Percentiles rank a stretch among this genome's conserved stretches.
Conservation (phyloP, 2,888 invertebrate genomes). For the Euplexia lucipara region DNA sequence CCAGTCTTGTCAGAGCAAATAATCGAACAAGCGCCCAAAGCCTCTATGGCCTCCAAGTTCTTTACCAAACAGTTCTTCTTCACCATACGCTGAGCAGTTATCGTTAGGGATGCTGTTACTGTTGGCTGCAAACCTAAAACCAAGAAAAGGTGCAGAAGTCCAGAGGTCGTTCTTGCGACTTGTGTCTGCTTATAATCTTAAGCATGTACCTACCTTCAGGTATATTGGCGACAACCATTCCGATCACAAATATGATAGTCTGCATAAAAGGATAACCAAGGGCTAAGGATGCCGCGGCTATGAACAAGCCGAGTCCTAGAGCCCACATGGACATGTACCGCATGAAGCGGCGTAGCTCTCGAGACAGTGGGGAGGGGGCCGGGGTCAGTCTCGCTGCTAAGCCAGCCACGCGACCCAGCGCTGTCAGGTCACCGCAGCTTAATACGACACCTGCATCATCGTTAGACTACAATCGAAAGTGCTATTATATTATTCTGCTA, state of each 20-base stretch:
- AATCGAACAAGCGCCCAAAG: conserved; percentile 98
- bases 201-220: conserved; percentile 94
- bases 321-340: conserved; percentile 98
- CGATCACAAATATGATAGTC: conserved; percentile 99
- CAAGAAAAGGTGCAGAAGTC: not conserved
- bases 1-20: conserved; percentile 99
- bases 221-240: conserved; percentile 99
- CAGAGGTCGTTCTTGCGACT: too few species aligned
- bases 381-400: conserved; percentile 97
- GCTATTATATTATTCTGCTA: too few species aligned
- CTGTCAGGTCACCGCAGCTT: conserved; percentile 95
- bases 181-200: not conserved
- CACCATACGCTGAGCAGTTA: conserved; percentile 99
- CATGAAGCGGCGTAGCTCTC: conserved; percentile 99
- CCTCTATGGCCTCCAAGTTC: conserved; percentile 99
- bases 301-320: conserved; percentile 96
- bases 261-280: conserved; percentile 99
- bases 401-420: conserved; percentile 98
- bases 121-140: conserved; percentile 96
- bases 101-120: conserved; percentile 98
- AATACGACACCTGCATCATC: conserved; percentile 93
- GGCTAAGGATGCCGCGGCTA: conserved; percentile 98
- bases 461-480: not conserved
- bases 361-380: conserved; percentile 98
- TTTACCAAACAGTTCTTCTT: conserved; percentile 99